phyloP scores from a whole-genome alignment of 2,888 invertebrate genomes.

The Eupeodes luniger region DNA sequence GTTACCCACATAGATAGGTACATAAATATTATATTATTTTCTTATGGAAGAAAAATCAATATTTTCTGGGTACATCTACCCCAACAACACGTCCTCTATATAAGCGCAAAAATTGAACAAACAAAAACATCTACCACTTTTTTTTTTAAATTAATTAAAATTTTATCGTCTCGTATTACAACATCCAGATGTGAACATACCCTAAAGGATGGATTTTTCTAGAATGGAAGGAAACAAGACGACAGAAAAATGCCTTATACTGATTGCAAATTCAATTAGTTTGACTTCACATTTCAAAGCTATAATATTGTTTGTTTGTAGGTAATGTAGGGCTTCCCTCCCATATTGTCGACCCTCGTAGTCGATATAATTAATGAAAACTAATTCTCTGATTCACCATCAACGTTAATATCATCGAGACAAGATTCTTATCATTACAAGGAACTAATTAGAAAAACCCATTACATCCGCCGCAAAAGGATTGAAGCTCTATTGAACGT shows the following conservation, averaged over 20 bases:
- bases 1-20: no score
- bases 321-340: background rate
- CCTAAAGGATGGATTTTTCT: background rate
- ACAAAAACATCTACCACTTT: background rate
- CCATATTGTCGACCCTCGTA: background rate
- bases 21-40: no score
- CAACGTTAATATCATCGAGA: background rate
- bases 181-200: background rate
- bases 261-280: conserved; percentile 60
- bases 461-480: conserved; percentile 15
- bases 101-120: background rate
- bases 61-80: conserved; percentile 33
- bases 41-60: conserved; percentile 59
- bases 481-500: conserved; percentile 37
- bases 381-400: conserved; percentile 31
- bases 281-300: background rate
- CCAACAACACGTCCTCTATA: background rate
- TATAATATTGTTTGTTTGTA: no score
- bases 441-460: conserved; percentile 46
- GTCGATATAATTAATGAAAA: conserved; percentile 41
- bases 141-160: conserved; percentile 15
- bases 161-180: background rate
- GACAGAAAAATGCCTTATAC: background rate
- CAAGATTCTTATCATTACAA: conserved; percentile 29
- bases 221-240: background rate